Evolutionary conservation across 2,888 invertebrate species (phyloP).

Genomic region (Cheilosia scutellata): DNA sequence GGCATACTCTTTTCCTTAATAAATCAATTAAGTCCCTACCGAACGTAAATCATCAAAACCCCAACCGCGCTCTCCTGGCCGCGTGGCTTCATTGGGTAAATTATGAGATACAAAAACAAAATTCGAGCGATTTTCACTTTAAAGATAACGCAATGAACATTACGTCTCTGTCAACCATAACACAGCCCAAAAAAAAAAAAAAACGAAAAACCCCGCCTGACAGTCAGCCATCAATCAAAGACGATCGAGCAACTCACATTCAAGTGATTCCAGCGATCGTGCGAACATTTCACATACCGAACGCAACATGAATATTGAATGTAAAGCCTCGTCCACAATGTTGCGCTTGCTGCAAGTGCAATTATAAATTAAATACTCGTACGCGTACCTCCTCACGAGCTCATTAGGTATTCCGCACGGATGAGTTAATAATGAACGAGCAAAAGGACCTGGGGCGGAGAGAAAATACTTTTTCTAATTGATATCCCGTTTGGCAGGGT

Average conservation of each 20-base stretch:
- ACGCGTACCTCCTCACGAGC: not conserved
- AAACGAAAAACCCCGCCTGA: not conserved
- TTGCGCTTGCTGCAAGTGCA: not conserved
- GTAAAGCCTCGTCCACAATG: not conserved
- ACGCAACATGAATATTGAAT: slow-evolving; percentile 65
- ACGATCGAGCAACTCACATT: slow-evolving; percentile 18
- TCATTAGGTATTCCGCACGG: slow-evolving; percentile 33
- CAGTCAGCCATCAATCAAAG: slow-evolving; percentile 60
- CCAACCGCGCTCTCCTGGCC: not conserved
- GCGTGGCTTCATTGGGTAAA: not conserved
- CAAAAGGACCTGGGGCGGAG: slow-evolving; percentile 17
- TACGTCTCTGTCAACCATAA: slow-evolving; percentile 1
- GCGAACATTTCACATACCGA: slow-evolving; percentile 59
- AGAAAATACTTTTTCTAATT: slow-evolving; percentile 38
- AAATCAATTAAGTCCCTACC: slow-evolving; percentile 48
- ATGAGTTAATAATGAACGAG: not conserved
- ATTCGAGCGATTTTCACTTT: slow-evolving; percentile 50
- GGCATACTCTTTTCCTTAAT: slow-evolving; percentile 47
- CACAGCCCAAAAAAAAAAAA: not conserved
- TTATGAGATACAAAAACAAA: slow-evolving; percentile 36
- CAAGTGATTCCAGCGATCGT: slow-evolving; percentile 33
- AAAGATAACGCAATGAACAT: slow-evolving; percentile 10
- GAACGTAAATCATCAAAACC: slow-evolving; percentile 36
- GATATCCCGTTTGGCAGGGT: slow-evolving; percentile 27
- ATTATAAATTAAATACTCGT: not conserved